phyloP scores from a whole-genome alignment of 2,797 vertebrate genomes.

The Kryptopterus vitreolus region DNA sequence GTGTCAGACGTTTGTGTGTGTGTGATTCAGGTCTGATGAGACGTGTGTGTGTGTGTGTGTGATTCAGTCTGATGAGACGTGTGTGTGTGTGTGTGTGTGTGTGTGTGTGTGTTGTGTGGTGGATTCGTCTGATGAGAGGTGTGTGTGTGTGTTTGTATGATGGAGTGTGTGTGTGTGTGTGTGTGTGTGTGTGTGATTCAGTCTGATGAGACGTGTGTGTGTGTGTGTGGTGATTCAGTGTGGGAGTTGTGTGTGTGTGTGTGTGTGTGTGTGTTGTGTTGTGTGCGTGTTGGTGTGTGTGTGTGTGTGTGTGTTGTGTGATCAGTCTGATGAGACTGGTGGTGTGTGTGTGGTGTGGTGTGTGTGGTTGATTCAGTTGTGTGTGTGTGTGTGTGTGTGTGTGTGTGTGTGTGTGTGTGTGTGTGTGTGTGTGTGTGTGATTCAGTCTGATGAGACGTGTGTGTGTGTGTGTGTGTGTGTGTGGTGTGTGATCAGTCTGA shows the following conservation, averaged over 20 bases:
- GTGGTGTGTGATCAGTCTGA: too few relatives aligned
- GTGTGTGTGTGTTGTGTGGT: neutral
- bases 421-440: neutral
- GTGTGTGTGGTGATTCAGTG: too few relatives aligned
- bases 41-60: neutral
- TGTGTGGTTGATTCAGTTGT: too few relatives aligned
- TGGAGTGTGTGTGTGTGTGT: neutral
- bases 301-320: neutral
- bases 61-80: too few relatives aligned
- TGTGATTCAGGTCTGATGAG: too few relatives aligned
- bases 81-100: neutral
- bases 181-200: neutral
- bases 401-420: neutral
- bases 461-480: neutral
- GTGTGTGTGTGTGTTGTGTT: too few relatives aligned
- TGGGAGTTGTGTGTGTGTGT: neutral
- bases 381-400: neutral
- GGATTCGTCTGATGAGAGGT: too few relatives aligned
- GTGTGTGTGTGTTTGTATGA: neutral
- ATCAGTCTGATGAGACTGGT: too few relatives aligned
- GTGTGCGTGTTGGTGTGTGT: too few relatives aligned
- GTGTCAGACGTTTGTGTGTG: neutral
- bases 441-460: too few relatives aligned
- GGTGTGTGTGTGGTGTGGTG: neutral
- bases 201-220: neutral